Percentiles rank a stretch among this genome's conserved stretches.
phyloP scores from a whole-genome alignment of 1,140 invertebrate genomes.

The Scaptomyza montana region DNA sequence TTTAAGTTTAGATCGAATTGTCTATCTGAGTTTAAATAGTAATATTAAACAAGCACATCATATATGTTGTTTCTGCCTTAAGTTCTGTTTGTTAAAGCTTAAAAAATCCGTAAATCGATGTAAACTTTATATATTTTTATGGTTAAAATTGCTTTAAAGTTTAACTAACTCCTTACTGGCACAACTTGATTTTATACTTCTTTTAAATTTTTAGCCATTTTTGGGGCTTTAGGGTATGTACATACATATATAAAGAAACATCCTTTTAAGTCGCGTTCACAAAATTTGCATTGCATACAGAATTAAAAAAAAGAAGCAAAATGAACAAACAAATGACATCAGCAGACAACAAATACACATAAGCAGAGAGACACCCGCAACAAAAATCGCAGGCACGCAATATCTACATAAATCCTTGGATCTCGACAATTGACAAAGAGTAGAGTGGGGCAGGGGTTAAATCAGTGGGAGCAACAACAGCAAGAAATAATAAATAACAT shows the following conservation, averaged over 20 bases:
- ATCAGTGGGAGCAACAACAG: slow-evolving; percentile 19
- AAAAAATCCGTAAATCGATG: too few species aligned
- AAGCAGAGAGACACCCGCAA: slow-evolving; percentile 60
- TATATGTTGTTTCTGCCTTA: too few species aligned
- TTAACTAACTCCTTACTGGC: background rate
- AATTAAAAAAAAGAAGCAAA: background rate
- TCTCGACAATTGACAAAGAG: slow-evolving; percentile 28
- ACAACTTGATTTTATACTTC: slow-evolving; percentile 31
- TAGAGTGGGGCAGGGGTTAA: background rate
- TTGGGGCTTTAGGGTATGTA: background rate
- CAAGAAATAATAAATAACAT: slow-evolving; percentile 78
- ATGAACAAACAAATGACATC: slow-evolving; percentile 57
- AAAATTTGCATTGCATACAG: slow-evolving; percentile 61
- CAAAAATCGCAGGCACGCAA: slow-evolving; percentile 38
- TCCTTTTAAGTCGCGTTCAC: slow-evolving; percentile 67
- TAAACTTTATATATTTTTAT: background rate
- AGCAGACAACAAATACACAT: slow-evolving; percentile 26
- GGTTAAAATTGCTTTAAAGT: slow-evolving; percentile 1
- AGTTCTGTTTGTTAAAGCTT: too few species aligned
- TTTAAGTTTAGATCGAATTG: too few species aligned
- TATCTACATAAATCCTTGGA: slow-evolving; percentile 76
- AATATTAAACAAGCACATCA: too few species aligned
- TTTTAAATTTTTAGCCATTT: slow-evolving; percentile 18
- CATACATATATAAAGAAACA: slow-evolving; percentile 43
- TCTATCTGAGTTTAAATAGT: too few species aligned